Evolutionary conservation across 2,797 vertebrate genomes (phyloP).

Genomic region (Calcarius lapponicus): DNA sequence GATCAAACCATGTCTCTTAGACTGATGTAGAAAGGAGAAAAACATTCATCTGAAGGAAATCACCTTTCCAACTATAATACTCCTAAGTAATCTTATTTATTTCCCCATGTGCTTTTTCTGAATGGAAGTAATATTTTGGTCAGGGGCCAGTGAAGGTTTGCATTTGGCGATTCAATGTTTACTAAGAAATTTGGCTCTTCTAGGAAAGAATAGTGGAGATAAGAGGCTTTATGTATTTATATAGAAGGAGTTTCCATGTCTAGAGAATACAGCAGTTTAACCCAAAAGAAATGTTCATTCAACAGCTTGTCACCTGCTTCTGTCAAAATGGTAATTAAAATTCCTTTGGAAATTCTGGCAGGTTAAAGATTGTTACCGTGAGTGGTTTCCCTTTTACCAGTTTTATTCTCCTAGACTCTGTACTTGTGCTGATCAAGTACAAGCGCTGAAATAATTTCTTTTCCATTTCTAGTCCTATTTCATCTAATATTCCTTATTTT

Average conservation of each 20-base stretch:
- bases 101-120: not conserved
- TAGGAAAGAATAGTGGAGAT: not conserved
- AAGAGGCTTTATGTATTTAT: not conserved
- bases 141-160: not conserved
- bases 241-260: not conserved
- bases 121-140: slow-evolving; percentile 52
- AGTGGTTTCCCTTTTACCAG: not conserved
- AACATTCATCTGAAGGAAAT: slow-evolving; percentile 63
- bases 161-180: not conserved
- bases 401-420: not conserved
- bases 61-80: slow-evolving; percentile 44
- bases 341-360: not conserved
- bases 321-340: not conserved
- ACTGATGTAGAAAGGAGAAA: slow-evolving; percentile 38
- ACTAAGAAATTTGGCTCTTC: slow-evolving; percentile 2
- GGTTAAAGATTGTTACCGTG: not conserved
- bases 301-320: not conserved
- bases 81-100: slow-evolving; percentile 23
- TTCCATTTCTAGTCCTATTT: not conserved
- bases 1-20: slow-evolving; percentile 9
- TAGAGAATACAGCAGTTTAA: not conserved
- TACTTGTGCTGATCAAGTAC: not conserved
- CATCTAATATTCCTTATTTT: not conserved
- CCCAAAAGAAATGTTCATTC: not conserved
- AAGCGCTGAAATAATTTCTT: not conserved